phyloP scores from a whole-genome alignment of 2,113 vertebrate genomes.

The Chiloscyllium plagiosum region DNA sequence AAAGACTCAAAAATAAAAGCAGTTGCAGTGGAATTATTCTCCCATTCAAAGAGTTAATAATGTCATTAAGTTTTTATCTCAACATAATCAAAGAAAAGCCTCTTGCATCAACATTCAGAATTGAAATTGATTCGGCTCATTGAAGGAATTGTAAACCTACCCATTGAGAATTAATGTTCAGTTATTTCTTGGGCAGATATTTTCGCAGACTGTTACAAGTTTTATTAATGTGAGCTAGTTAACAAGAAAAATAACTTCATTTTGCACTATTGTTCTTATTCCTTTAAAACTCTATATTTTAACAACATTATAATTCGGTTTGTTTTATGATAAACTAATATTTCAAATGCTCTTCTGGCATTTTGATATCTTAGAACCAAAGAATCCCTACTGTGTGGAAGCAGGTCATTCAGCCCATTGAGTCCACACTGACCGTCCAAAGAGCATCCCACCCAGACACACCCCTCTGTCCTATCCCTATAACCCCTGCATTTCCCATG shows the following conservation, averaged over 20 bases:
- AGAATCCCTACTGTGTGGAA: too few species aligned
- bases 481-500: too few species aligned
- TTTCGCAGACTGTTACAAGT: not conserved
- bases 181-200: not conserved
- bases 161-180: not conserved
- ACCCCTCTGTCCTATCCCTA: too few species aligned
- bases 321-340: not conserved
- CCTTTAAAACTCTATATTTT: not conserved
- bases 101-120: not conserved
- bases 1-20: not conserved
- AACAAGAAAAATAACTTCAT: not conserved
- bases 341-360: not conserved
- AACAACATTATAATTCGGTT: not conserved
- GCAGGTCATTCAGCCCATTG: too few species aligned
- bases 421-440: too few species aligned
- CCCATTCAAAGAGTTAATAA: not conserved
- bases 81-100: not conserved
- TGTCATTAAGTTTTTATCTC: not conserved
- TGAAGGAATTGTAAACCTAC: not conserved
- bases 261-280: not conserved
- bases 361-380: not conserved
- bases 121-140: not conserved
- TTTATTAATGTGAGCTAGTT: not conserved
- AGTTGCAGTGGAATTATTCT: not conserved
- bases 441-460: too few species aligned